Base-by-base conservation (phyloP, 2,113 vertebrate genomes). In the Phainopepla nitens region DNA sequence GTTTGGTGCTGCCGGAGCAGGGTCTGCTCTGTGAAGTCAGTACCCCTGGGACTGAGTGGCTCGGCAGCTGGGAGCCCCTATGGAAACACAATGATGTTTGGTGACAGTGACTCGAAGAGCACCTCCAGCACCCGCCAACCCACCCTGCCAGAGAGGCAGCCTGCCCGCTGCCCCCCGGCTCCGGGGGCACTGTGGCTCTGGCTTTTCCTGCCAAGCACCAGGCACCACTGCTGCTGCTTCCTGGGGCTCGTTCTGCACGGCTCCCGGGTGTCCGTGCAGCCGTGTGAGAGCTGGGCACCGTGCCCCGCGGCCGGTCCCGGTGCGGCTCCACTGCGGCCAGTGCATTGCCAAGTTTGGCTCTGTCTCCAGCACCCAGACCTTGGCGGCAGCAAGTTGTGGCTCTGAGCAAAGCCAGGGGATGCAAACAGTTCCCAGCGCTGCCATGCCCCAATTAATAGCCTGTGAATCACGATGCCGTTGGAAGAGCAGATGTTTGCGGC, bases 371-470 rank as follows among this genome's bases (percentile, higher is more conserved):
- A 68, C 73, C 73, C 3, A 44, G 84, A 29, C 44, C 91, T 44
- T 6, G 5, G 71, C 87, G 1, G 89, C 89, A 72, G 89, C 9
- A 20, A 94, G 96, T 91, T 97, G 96, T 95, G 95, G 93, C 95
- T 96, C 94, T 61, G 87, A 92, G 90, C 17, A 7, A 68, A 79
- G 93, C 93, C 93, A 89, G 89, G 73, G 93, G 93, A 87, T 93
- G 91, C 81, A 95, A 97, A 96, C 91, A 72, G 73, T 42, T 79
- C 81, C 82, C 61, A 13, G 61, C 0, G 23, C 89, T 97, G 96
- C 96, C 95, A 95, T 95, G 72, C 71, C 94, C 83, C 90, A 90
- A 81, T 94, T 92, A 96, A 95, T 89, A 83, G 82, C 89, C 93
- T 50, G 91, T 96, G 95, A 96, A 96, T 96, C 96, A 93, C 3